phyloP scores from a whole-genome alignment of 2,888 invertebrate species.

The Thereva unica region DNA sequence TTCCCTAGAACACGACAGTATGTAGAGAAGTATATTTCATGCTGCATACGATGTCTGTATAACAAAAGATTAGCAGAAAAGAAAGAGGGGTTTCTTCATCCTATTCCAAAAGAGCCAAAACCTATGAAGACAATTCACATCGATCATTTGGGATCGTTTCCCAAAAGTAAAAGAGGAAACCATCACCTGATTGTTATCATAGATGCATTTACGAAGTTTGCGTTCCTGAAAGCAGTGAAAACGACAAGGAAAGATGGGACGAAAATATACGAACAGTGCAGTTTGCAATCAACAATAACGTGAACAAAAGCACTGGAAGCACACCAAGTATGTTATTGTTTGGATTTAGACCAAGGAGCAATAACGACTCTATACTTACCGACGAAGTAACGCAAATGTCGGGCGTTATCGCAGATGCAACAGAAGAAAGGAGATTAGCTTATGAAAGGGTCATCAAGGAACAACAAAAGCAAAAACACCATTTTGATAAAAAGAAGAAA shows the following conservation, averaged over 20 bases:
- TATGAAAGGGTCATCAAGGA: not conserved
- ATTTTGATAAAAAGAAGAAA: not conserved
- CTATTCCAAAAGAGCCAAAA: no score
- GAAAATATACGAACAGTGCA: constrained; percentile 5
- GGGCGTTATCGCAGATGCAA: not conserved
- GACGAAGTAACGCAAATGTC: not conserved
- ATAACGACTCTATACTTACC: not conserved
- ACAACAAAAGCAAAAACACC: not conserved
- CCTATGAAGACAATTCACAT: no score
- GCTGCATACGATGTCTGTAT: not conserved
- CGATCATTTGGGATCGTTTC: no score
- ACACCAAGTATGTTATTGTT: not conserved
- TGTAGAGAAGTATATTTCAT: not conserved
- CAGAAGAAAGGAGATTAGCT: not conserved
- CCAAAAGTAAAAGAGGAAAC: no score
- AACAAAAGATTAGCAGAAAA: no score
- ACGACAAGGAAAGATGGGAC: constrained; percentile 19
- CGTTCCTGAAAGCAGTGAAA: no score
- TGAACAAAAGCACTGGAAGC: constrained; percentile 15
- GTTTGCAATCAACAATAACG: constrained; percentile 16
- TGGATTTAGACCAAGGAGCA: not conserved
- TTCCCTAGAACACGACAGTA: constrained; percentile 1
- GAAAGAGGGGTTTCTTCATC: no score
- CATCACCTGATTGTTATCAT: no score
- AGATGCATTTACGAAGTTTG: no score